Conservation (phyloP, 2,113 vertebrate species). For the Rhodinocichla rosea region DNA sequence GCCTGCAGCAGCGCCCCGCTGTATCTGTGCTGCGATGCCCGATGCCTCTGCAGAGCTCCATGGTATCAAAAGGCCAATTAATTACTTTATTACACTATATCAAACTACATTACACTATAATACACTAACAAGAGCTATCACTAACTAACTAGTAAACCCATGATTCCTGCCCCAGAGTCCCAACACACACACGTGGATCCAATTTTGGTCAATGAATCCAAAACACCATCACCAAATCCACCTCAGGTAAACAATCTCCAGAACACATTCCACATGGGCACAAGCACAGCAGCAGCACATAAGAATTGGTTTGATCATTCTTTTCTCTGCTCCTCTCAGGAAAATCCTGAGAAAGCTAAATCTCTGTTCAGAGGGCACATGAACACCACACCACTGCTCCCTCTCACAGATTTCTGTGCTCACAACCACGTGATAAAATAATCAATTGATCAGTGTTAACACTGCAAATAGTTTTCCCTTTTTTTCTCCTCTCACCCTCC, state of each 20-base stretch:
- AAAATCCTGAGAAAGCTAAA: neutral
- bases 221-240: neutral
- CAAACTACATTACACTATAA: no score
- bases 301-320: neutral
- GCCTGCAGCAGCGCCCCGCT: neutral
- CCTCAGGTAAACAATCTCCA: neutral
- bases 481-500: neutral
- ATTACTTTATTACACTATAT: neutral
- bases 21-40: fast-evolving
- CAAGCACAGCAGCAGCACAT: neutral
- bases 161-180: neutral
- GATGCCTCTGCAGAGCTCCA: neutral
- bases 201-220: neutral
- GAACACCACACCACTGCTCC: neutral
- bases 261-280: neutral
- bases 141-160: neutral
- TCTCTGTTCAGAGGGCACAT: neutral
- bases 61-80: neutral
- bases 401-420: neutral
- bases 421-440: neutral
- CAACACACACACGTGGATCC: neutral
- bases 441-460: neutral
- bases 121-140: neutral
- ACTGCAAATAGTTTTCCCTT: neutral
- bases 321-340: neutral